Evolutionary conservation across 2,113 vertebrate genomes (phyloP), one percentile per base, ranked within the genome.

Genomic region (Strigops habroptila): DNA sequence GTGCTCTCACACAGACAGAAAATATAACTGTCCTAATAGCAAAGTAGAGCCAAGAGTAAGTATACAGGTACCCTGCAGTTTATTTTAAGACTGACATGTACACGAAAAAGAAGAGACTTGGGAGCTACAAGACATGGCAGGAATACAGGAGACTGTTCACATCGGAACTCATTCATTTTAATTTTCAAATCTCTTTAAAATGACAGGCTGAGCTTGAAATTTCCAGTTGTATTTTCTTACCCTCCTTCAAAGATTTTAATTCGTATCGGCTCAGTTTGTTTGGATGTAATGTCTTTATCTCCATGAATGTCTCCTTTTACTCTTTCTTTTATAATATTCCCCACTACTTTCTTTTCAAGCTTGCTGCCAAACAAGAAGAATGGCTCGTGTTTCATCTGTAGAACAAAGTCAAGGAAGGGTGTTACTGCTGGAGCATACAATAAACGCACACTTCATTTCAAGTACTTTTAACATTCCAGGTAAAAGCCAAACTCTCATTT

Each of bases 221-320:
- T 90, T 96, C 69, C 75, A 95, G 60, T 89, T 90, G 67, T 37
- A 84, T 97, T 95, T 97, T 91, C 99, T 91, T 98, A 99, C 99
- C 99, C 99, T 98, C 99, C 99, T 98, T 99, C 99, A 97, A 99
- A 99, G 98, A 99, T 99, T 98, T 99, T 99, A 97, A 99, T 99
- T 94, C 99, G 98, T 84, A 99, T 98, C 76, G 99, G 99, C 97
- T 99, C 99, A 49, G 98, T 95, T 97, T 98, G 98, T 97, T 99
- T 99, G 97, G 98, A 96, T 68, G 98, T 98, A 80, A 98, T 98
- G 91, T 99, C 99, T 98, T 99, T 99, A 95, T 99, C 99, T 91
- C 98, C 98, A 92, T 98, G 98, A 96, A 97, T 98, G 94, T 99
- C 99, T 97, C 99, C 99, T 97, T 99, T 99, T 43, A 98, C 98